These are phyloP conservation scores for Holothuria leucospilota DNA, from an alignment of 53 echinoderm and acorn worm species.

Conservation along the genomic window DNA sequence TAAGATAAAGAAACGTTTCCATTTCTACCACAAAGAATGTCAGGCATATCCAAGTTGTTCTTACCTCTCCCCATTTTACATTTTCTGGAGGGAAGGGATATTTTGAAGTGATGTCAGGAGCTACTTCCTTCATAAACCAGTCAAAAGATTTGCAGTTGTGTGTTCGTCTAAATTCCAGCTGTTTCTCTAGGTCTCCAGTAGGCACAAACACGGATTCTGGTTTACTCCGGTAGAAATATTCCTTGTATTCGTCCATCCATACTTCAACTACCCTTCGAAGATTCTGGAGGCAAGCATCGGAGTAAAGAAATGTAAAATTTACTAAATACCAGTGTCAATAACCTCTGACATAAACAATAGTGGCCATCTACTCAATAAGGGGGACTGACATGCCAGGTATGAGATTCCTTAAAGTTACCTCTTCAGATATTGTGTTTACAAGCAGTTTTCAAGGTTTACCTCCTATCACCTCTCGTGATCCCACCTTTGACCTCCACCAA, in stretches of 20 bases:
- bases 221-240: constrained; percentile 97
- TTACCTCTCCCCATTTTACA: constrained; percentile 90
- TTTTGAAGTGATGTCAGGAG: constrained; percentile 82
- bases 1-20: too few relatives aligned
- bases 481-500: too few relatives aligned
- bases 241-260: constrained; percentile 98
- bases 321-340: not conserved
- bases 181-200: constrained; percentile 77
- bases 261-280: constrained; percentile 92
- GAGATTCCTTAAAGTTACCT: too few relatives aligned
- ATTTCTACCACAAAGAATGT: too few relatives aligned
- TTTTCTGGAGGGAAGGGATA: constrained; percentile 87
- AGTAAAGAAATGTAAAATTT: constrained; percentile 17
- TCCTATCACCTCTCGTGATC: too few relatives aligned
- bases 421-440: too few relatives aligned
- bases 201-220: constrained; percentile 88
- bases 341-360: not conserved
- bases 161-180: constrained; percentile 73
- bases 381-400: too few relatives aligned
- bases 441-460: too few relatives aligned
- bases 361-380: not conserved
- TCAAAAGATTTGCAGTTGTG: constrained; percentile 79
- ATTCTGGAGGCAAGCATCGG: constrained; percentile 60
- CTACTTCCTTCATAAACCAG: constrained; percentile 96
- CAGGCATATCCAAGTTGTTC: not conserved